Evolutionary conservation across 2,797 vertebrate genomes (phyloP), one percentile per base, ranked within the genome.

Genomic region (Acrocephalus scirpaceus): DNA sequence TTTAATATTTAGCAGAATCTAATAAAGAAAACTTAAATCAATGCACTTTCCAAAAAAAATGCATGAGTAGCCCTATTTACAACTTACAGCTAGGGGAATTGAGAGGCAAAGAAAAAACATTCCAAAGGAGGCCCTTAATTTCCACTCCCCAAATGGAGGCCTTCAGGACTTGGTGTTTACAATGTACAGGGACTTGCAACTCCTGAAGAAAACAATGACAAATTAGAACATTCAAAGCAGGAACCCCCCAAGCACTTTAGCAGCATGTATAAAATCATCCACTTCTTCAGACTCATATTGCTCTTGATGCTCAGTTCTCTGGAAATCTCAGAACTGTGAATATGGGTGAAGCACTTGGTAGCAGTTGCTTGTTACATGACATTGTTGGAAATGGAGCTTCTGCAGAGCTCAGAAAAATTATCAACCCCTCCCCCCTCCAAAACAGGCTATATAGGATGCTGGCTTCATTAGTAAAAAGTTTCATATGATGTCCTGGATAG

Each of bases 101-200:
- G 0, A 90, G 71, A 82, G 67, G 86, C 27, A 93, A 92, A 94
- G 45, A 51, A 76, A 72, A 96, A 71, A 84, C 83, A 94, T 94
- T 96, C 90, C 83, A 85, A 76, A 95, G 54, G 90, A 93, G 77
- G 83, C 71, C 91, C 47, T 87, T 92, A 61, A 86, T 79, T 96
- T 86, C 58, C 42, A 78, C 25, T 96, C 27, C 25, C 11, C 67
- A 77, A 11, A 72, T 0, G 3, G 34, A 93, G 86, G 89, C 34
- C 30, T 57, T 67, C 34, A 61, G 53, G 47, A 84, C 13, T 67
- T 58, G 18, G 58, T 69, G 65, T 95, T 95, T 70, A 81, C 60
- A 82, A 6, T 48, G 84, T 81, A 73, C 42, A 76, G 58, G 47
- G 45, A 86, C 79, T 75, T 86, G 42, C 16, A 90, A 42, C 38